phyloP scores from a whole-genome alignment of 2,113 vertebrate species.

The Chlamydotis undulata region DNA sequence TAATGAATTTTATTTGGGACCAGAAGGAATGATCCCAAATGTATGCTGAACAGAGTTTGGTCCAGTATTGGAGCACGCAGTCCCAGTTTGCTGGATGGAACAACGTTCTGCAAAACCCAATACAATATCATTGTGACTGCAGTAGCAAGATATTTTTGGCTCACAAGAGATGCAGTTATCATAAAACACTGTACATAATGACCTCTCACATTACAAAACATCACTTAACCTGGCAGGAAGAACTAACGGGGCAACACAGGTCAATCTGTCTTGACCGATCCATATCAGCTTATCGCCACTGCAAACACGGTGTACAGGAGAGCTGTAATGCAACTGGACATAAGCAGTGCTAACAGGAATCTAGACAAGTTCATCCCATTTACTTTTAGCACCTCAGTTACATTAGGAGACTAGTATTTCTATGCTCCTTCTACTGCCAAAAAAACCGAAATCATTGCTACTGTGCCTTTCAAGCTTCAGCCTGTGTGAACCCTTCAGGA shows the following conservation, averaged over 20 bases:
- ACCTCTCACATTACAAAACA: background rate
- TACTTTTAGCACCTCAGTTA: background rate
- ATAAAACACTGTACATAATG: background rate
- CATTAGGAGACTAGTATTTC: background rate
- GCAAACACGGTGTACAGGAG: background rate
- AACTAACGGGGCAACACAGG: background rate
- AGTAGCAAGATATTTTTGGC: background rate
- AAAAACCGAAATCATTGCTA: background rate
- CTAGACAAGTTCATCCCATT: background rate
- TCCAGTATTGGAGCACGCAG: rapidly evolving
- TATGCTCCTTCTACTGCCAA: background rate
- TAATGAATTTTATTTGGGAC: background rate
- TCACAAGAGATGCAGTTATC: background rate
- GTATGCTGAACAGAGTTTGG: background rate
- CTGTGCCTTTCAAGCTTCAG: background rate
- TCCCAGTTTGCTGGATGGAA: background rate
- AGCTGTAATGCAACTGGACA: background rate
- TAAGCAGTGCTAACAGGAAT: background rate
- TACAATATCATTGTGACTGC: background rate
- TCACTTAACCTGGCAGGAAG: background rate
- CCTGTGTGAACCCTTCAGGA: background rate
- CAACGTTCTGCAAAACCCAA: background rate
- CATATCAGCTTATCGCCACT: background rate
- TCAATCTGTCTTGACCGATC: background rate
- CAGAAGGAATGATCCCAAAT: background rate